phyloP scores from a whole-genome alignment of 2,888 invertebrate species.

The Entomobrya proxima region DNA sequence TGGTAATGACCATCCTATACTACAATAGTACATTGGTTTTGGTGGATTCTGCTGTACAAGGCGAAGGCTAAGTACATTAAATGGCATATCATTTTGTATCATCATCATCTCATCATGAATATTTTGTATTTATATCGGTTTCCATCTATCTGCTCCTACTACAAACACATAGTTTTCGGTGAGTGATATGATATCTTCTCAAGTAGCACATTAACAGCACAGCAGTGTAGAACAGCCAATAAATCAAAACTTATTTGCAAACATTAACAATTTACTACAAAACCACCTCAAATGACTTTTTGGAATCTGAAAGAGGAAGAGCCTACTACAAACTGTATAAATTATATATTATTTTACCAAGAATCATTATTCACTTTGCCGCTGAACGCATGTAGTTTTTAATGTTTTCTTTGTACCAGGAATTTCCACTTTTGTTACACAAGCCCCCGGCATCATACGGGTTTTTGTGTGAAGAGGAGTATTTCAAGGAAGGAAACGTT shows the following conservation, averaged over 20 bases:
- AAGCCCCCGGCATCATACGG: not conserved
- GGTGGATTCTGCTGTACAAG: slow-evolving; percentile 24
- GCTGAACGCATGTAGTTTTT: not conserved
- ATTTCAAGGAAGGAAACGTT: slow-evolving; percentile 31
- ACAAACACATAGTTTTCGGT: not conserved
- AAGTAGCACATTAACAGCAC: slow-evolving; percentile 35
- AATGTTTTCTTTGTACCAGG: slow-evolving; percentile 8
- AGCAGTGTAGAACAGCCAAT: not conserved
- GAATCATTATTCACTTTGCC: not conserved
- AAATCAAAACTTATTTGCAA: slow-evolving; percentile 44
- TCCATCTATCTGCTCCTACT: not conserved
- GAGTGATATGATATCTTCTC: not conserved
- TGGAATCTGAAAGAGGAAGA: slow-evolving; percentile 21
- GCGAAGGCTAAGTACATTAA: slow-evolving; percentile 43
- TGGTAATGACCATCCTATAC: slow-evolving; percentile 49
- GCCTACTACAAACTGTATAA: not conserved
- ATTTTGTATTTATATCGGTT: slow-evolving; percentile 18
- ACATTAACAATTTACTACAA: slow-evolving; percentile 34
- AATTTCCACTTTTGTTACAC: slow-evolving; percentile 25
- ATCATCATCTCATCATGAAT: slow-evolving; percentile 35
- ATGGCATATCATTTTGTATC: slow-evolving; percentile 32
- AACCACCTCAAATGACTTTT: slow-evolving; percentile 11
- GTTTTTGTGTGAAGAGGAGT: not conserved
- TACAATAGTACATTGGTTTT: not conserved
- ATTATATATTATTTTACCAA: not conserved